Evolutionary conservation across 2,888 invertebrate genomes (phyloP), one percentile per base, ranked within the genome.

Genomic region (Aspidapion aeneum): DNA sequence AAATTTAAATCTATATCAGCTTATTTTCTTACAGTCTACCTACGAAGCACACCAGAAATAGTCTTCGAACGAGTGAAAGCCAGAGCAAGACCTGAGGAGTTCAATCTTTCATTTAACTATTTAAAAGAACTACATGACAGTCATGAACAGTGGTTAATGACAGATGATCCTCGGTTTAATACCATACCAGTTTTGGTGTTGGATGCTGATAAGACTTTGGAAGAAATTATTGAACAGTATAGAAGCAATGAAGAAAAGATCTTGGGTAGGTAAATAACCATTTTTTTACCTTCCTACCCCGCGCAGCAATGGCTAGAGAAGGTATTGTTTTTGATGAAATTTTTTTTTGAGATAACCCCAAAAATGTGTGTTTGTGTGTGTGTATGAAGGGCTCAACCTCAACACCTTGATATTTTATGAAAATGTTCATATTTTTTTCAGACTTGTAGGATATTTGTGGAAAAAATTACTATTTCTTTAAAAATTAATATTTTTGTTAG

Each of bases 1-100:
- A n/a, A n/a, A n/a, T n/a, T n/a, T n/a, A n/a, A n/a, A n/a, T n/a
- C n/a, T n/a, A n/a, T n/a, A n/a, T n/a, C n/a, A n/a, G n/a, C n/a
- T n/a, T n/a, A n/a, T 61, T 73, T 64, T 58, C 65, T 81, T 82
- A 19, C 74, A 88, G 88, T 90, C 1, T 90, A 90, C 74, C 78
- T 90, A 2, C 83, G 86, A 73, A 87, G 88, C 35, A 83, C 85
- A 0, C 89, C 90, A 1, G 84, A 87, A 68, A 79, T 87, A 22
- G 89, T 88, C 0, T 84, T 85, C 70, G 86, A 89, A 64, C 81
- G 96, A 72, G 92, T 96, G 73, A 86, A 85, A 72, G 81, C 85
- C 65, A 82, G 96, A 58, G 90, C 88, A 0, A 84, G 96, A 3
- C 87, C 87, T 18, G 96, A 96, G 78, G 96, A 96, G 79, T 85